Percentiles rank a stretch among this genome's conserved stretches.
phyloP scores from a whole-genome alignment of 2,888 invertebrate species.

The Ceratothoa steindachneri region DNA sequence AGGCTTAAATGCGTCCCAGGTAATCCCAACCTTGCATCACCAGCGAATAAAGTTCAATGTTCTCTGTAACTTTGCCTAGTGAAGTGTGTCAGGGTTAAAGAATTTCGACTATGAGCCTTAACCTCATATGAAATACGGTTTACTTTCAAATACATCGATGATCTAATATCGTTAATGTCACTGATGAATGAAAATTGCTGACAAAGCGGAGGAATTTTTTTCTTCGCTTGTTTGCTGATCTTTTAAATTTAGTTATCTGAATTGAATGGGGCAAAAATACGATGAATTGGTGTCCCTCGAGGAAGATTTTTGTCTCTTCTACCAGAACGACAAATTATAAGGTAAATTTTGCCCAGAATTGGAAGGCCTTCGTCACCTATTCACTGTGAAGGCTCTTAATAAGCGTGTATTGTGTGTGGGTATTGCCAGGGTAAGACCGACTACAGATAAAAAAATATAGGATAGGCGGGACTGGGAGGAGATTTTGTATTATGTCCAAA shows the following conservation, averaged over 20 bases:
- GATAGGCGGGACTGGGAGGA: no score
- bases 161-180: conserved; percentile 5
- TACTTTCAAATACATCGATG: not conserved
- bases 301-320: not conserved
- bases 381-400: no score
- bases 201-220: conserved; percentile 8
- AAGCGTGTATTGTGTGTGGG: no score
- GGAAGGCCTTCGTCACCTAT: not conserved
- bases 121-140: not conserved
- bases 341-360: not conserved
- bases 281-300: not conserved
- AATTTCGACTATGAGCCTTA: not conserved
- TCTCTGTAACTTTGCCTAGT: not conserved
- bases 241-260: not conserved
- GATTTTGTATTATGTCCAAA: no score
- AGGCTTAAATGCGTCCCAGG: not conserved
- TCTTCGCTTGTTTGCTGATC: not conserved
- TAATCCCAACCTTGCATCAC: not conserved
- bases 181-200: conserved; percentile 4
- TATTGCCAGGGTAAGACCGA: no score
- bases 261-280: not conserved
- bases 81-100: not conserved
- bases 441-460: no score
- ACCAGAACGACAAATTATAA: not conserved
- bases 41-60: not conserved